Base-by-base conservation (phyloP, 2,888 invertebrate species). In the Amorpha juglandis region DNA sequence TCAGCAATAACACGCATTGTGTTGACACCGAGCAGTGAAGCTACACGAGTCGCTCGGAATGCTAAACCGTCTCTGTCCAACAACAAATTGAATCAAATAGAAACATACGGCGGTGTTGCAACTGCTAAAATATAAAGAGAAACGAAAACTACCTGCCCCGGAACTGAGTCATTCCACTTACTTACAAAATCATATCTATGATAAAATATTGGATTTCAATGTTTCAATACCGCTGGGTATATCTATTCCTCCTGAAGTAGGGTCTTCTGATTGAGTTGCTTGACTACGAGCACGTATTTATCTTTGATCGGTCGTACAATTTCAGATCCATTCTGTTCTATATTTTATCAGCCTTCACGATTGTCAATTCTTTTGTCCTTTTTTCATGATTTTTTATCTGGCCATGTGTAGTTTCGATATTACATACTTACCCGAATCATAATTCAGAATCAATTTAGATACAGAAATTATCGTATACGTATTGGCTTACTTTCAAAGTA, bases 181-280 rank as follows among this genome's bases (percentile, higher is more conserved):
- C 19, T 38, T 0, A 6, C 19, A 38, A 58, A 19, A 12, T 58
- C 11, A 58, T 58, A 42, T 11, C 11, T 16, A 38, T 16, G 42
- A 19, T 42, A 58, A 42, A 42, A 42, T 58, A 58, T 58, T n/a
- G 11, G 58, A 58, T 38, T 42, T 42, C 38, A 58, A 42, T 42
- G 1, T 58, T 42, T 19, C 16, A 42, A 19, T 58, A 42, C 19
- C 58, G 16, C 12, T 42, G 42, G 58, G 42, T 19, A 38, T 58
- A 38, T 38, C 1, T 0, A 6, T 21, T 38, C 9, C 55, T n/a
- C 3, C 4, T 8, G 11, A 42, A 58, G 19, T n/a, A 58, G 38
- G 42, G 58, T 42, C 19, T 19, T 19, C 42, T 42, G 58, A 58
- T 58, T 58, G 42, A 7, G 42, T 19, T 38, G 19, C 7, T n/a